Base-by-base conservation (phyloP, 2,797 vertebrate species). In the Holocentrus rufus region DNA sequence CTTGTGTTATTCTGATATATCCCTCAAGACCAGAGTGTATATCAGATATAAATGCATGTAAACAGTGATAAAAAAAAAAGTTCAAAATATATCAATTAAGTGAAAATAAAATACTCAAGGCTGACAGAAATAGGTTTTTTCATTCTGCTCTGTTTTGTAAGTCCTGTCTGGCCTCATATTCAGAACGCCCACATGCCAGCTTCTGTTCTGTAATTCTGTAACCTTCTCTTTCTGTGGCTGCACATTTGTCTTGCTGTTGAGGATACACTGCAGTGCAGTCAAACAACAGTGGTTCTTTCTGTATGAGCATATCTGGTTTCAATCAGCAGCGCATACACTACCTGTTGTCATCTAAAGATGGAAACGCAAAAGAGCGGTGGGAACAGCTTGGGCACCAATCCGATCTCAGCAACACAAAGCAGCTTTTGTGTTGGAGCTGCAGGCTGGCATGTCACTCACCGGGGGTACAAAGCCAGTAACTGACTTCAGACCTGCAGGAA, bases 391-490 rank as follows among this genome's bases (percentile, higher is more conserved):
- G 1, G n/a, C 1, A 0, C 6, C 74, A 57, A 7, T 84, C 66
- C 65, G 47, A 67, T 62, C 73, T 58, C 42, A 58, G 66, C 42
- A 46, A 20, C 17, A 85, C 78, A 86, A 82, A 80, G 75, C 75
- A 78, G 68, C 83, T 59, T 73, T 88, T 87, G 74, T 87, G 70
- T 81, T 61, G 39, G 76, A 73, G 73, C 77, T 56, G 74, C 88
- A 85, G 87, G 86, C 87, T 82, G 88, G 71, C 81, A 20, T 49
- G 76, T 90, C 80, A 88, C 87, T 93, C 92, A 92, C 6, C 77
- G 39, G 88, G 52, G 82, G 89, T 88, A 91, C 92, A 90, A 90
- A 89, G 87, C 83, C 90, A 82, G 17, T 9, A 73, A 76, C 85
- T 88, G 86, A 89, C 88, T 90, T 87, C 82, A 91, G 81, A 31